Evolutionary conservation across 2,797 vertebrate genomes (phyloP), one percentile per base, ranked within the genome.

Genomic region (Halcyon chelicuti): DNA sequence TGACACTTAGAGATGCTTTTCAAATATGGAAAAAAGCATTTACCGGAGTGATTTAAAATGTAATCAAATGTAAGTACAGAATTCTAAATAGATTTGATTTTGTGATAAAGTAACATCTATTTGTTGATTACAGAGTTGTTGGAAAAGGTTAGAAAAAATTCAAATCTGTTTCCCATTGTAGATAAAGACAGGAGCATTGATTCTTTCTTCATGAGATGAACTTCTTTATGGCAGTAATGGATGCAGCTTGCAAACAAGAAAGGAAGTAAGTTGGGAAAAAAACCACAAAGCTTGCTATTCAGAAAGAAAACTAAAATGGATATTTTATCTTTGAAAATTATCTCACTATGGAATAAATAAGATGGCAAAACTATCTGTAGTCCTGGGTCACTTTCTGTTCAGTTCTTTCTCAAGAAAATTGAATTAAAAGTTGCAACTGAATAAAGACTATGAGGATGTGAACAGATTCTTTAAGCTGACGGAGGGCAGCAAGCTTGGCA

Each of bases 291-390:
- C 25, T 74, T 93, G 63, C 22, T 83, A 51, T 86, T 92, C 65
- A 91, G 51, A 78, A 88, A 49, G 18, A 91, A 86, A 96, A 37
- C 31, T 40, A 28, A 93, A 94, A 5, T 5, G 83, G 66, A 6
- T 86, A 67, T 29, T 91, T 93, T 90, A 31, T 80, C 58, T 77
- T 74, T 88, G 42, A n/a, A 94, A 55, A 51, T 70, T 93, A 75
- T 77, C 66, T 83, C 40, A 35, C 14, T 75, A 10, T 12, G 62
- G 46, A 88, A 35, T 66, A 87, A 96, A 82, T 57, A 74, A 83
- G 35, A 78, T 66, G 51, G 78, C 76, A 93, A 74, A 95, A 73
- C 31, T 68, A 75, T 49, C 28, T n/a, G 22, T 46, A 71, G 46
- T 47, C 28, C 20, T 55, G 17, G 25, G 10, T 75, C 26, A 9